Base-by-base conservation (phyloP, 2,888 invertebrate genomes). In the Erpobdella octoculata region DNA sequence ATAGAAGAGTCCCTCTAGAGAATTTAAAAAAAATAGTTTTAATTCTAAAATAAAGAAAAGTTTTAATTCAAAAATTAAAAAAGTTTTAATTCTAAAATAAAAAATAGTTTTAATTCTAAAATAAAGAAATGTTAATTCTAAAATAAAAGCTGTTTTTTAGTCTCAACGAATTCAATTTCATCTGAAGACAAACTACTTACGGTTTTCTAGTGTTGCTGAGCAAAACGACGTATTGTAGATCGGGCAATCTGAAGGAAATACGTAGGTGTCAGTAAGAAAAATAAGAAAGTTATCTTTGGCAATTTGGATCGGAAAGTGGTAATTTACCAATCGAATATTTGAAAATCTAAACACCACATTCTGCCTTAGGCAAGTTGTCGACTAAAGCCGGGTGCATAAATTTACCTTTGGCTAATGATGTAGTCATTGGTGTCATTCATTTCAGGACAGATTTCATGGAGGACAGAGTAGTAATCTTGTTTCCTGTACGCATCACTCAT, bases 401-500 rank as follows among this genome's bases (percentile, higher is more conserved):
- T 46, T 35, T 68, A 48, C 33, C 68, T 68, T 48, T 68, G 33
- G 21, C 46, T 46, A n/a, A 53, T 35, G 37, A 69, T 58, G 37
- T 28, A 35, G 35, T 21, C 18, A 2, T 59, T 28, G 12, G 38
- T 28, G 12, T 31, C 72, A 15, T 78, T 76, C 58, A 84, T 70
- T 76, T 87, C 88, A 0, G 90, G 90, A 28, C 87, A 85, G 5
- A 88, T 77, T 35, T 85, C 79, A 37, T 83, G 84, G 48, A 91
- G 77, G 77, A 89, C 87, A 37, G 87, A 84, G 74, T 89, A 88
- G 79, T 89, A 92, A 75, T 89, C 85, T 74, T 88, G 88, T 0
- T 84, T 85, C 79, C 88, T 88, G 79, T 87, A 89, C 0, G 79
- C 82, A 64, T 87, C 87, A 0, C 89, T 86, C 1, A 88, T 85